phyloP scores from a whole-genome alignment of 1,140 invertebrate genomes.

The Anastatus disparis region DNA sequence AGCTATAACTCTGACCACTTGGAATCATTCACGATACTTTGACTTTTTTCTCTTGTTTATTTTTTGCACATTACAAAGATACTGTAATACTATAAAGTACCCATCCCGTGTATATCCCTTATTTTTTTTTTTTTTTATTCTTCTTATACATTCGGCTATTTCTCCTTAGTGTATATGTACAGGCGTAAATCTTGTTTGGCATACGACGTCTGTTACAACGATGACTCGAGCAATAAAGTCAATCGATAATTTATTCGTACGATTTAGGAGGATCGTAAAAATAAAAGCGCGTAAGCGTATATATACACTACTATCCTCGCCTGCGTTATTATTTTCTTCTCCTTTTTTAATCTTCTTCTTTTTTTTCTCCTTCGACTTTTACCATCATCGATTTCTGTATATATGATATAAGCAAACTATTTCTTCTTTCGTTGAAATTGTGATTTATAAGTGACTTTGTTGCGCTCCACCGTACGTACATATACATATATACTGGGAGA shows the following conservation, averaged over 20 bases:
- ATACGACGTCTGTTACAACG: neutral
- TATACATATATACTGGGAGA: no score
- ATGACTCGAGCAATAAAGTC: conserved; percentile 25
- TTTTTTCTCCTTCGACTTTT: neutral
- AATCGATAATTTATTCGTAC: conserved; percentile 32
- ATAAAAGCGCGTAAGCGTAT: conserved; percentile 4
- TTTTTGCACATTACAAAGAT: neutral
- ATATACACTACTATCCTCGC: neutral
- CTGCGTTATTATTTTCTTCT: conserved; percentile 5
- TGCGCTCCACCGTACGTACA: neutral
- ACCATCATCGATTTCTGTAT: no score
- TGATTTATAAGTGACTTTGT: conserved; percentile 19
- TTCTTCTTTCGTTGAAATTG: conserved; percentile 22
- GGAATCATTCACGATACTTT: conserved; percentile 8
- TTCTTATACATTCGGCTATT: neutral
- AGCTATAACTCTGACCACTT: neutral
- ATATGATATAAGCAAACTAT: neutral
- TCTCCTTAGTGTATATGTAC: neutral
- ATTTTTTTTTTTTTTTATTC: neutral
- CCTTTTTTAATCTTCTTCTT: neutral
- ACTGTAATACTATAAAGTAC: neutral
- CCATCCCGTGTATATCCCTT: neutral
- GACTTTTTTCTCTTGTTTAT: neutral
- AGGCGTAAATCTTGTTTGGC: conserved; percentile 30
- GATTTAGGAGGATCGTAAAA: conserved; percentile 17